phyloP scores from a whole-genome alignment of 2,888 invertebrate species.

The Plebejus anna region DNA sequence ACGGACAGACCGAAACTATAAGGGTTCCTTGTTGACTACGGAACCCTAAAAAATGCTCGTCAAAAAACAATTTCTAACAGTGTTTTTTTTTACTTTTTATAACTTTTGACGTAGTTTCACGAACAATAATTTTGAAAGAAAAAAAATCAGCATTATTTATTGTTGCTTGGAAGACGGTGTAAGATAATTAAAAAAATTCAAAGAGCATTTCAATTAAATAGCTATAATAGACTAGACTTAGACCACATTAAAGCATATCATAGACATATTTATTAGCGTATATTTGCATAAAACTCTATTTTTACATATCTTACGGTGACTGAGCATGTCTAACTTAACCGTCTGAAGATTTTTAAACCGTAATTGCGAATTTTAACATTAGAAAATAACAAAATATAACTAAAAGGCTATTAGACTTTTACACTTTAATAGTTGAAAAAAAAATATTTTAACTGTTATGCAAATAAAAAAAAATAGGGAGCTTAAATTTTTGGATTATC shows the following conservation, averaged over 20 bases:
- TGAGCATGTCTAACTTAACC: neutral
- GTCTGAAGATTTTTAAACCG: neutral
- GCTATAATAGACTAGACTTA: neutral
- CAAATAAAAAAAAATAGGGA: neutral
- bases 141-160: neutral
- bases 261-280: slow-evolving; percentile 12
- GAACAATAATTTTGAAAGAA: neutral
- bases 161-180: neutral
- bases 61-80: neutral
- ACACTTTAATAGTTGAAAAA: neutral
- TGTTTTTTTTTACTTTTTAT: neutral
- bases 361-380: slow-evolving; percentile 13
- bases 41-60: neutral
- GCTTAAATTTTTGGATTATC: neutral
- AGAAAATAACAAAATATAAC: neutral
- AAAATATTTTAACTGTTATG: neutral
- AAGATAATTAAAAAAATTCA: neutral
- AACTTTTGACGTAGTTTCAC: neutral
- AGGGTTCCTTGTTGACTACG: too few species aligned
- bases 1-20: too few species aligned
- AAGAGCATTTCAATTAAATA: neutral
- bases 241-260: slow-evolving; percentile 10
- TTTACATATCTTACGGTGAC: neutral
- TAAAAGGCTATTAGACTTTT: neutral
- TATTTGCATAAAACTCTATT: slow-evolving; percentile 13